A percentile compares a stretch with the other conserved stretches of the same genome.
Conservation (phyloP, 2,113 vertebrate species). For the Astatoreochromis straeleni region DNA sequence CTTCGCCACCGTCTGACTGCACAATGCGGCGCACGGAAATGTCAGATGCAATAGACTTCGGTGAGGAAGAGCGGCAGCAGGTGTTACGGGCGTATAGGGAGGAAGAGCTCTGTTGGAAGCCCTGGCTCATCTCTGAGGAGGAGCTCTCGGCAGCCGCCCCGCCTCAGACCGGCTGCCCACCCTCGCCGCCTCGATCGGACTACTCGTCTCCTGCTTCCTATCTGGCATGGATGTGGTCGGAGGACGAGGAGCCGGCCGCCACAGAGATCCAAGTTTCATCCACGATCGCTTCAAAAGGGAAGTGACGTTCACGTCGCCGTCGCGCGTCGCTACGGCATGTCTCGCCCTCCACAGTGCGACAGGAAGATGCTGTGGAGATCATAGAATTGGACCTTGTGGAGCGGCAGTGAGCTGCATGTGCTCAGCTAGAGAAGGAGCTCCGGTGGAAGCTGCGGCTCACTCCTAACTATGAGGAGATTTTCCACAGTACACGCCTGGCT, state of each 20-base stretch:
- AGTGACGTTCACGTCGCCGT: accelerated
- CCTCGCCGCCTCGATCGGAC: neutral
- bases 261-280: neutral
- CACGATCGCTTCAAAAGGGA: neutral
- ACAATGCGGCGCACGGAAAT: neutral
- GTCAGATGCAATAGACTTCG: neutral
- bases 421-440: neutral
- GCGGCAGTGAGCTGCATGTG: neutral
- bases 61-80: neutral
- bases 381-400: neutral
- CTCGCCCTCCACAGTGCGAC: neutral
- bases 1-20: neutral
- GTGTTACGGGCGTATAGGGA: accelerated
- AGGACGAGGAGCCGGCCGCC: accelerated
- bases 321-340: accelerated
- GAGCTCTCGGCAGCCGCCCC: neutral
- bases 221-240: neutral
- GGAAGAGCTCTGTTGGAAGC: neutral
- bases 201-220: neutral
- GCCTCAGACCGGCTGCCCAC: neutral
- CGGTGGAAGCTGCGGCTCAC: neutral
- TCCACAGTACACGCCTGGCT: neutral
- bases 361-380: neutral
- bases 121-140: neutral
- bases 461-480: neutral